Conservation (phyloP, 1,140 invertebrate genomes). For the Drosophila jambulina region DNA sequence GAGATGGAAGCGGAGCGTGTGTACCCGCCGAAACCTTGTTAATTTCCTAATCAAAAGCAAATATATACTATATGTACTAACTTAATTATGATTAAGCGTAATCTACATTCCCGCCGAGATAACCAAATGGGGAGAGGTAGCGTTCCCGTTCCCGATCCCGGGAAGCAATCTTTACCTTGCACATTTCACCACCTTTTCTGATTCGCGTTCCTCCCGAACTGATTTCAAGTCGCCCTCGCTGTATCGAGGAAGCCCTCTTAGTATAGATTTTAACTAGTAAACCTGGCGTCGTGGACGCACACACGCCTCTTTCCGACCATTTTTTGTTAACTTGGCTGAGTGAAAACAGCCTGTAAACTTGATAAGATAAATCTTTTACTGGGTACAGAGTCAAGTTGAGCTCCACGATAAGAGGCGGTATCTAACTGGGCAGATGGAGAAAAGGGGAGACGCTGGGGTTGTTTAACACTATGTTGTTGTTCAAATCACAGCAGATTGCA, state of each 20-base stretch:
- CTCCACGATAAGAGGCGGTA: slow-evolving; percentile 4
- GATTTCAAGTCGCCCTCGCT: slow-evolving; percentile 1
- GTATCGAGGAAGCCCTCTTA: no score
- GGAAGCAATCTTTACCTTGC: slow-evolving; percentile 6
- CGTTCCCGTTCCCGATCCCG: neutral
- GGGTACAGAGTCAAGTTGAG: slow-evolving; percentile 19
- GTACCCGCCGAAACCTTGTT: slow-evolving; percentile 19
- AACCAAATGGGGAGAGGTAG: slow-evolving; percentile 11
- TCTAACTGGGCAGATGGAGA: neutral
- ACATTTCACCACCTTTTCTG: slow-evolving; percentile 14
- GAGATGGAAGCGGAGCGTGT: slow-evolving; percentile 5
- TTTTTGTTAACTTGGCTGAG: slow-evolving; percentile 5
- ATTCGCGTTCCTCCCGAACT: neutral
- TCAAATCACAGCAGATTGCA: slow-evolving; percentile 7
- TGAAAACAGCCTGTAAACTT: slow-evolving; percentile 14
- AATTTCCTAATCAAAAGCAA: slow-evolving; percentile 42
- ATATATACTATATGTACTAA: slow-evolving; percentile 23
- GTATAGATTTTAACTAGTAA: slow-evolving; percentile 1
- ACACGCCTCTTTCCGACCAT: neutral
- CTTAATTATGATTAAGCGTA: slow-evolving; percentile 35
- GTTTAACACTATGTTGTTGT: neutral
- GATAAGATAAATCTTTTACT: slow-evolving; percentile 21
- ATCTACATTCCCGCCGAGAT: slow-evolving; percentile 18
- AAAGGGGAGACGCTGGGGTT: neutral
- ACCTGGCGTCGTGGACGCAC: neutral